Evolutionary conservation across 2,888 invertebrate species (phyloP).

Genomic region (Amphipoea lucens): DNA sequence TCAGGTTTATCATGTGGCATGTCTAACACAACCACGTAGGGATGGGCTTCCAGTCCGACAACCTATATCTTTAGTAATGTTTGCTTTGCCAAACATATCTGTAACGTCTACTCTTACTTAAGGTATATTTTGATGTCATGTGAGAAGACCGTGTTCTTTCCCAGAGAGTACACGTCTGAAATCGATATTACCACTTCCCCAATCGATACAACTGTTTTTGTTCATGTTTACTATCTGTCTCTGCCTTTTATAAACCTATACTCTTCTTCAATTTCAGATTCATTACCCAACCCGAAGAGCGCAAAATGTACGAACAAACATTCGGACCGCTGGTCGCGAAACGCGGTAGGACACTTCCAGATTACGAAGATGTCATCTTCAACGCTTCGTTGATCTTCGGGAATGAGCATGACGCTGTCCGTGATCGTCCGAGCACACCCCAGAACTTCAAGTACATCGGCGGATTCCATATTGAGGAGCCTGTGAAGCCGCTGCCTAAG

Average conservation of each 20-base stretch:
- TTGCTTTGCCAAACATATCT: not conserved
- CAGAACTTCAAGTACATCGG: constrained; percentile 77
- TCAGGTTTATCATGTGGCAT: not conserved
- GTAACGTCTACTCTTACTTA: not conserved
- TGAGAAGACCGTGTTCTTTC: no score
- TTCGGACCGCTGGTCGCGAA: constrained; percentile 68
- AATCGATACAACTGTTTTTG: not conserved
- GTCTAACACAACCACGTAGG: not conserved
- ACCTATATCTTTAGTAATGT: not conserved
- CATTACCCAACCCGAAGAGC: constrained; percentile 49
- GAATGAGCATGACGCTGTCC: constrained; percentile 76
- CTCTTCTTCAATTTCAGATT: constrained; percentile 47
- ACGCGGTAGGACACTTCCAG: constrained; percentile 68
- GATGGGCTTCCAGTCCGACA: not conserved
- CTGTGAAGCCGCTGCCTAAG: constrained; percentile 74
- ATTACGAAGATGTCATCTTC: constrained; percentile 70
- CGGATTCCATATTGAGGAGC: constrained; percentile 77
- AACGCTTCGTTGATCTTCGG: constrained; percentile 77
- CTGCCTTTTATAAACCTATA: not conserved
- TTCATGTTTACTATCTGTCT: not conserved
- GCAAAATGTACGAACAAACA: constrained; percentile 64
- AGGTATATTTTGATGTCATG: not conserved
- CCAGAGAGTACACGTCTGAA: not conserved
- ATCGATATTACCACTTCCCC: not conserved
- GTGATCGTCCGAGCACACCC: constrained; percentile 70